A percentile compares a stretch with the other conserved stretches of the same genome.
Conservation (phyloP, 2,888 invertebrate species). For the Junonia oenone region DNA sequence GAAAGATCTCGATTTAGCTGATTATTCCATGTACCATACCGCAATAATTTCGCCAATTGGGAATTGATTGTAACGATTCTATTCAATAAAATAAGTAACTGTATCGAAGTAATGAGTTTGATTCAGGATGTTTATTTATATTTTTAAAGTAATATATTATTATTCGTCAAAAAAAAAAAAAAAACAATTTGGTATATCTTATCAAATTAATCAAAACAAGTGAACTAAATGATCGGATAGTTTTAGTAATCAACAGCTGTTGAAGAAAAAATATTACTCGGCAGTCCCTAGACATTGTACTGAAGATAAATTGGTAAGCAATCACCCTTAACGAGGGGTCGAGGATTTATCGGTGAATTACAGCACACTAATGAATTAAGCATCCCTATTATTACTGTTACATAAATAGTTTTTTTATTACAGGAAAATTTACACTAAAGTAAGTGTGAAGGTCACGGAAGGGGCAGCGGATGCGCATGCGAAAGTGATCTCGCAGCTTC, state of each 20-base stretch:
- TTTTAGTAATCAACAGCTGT: slow-evolving; percentile 23
- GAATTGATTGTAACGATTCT: too few species aligned
- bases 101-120: too few species aligned
- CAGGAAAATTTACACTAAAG: too few species aligned
- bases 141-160: not conserved
- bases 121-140: too few species aligned
- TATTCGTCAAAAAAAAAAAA: too few species aligned
- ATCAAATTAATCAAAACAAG: not conserved
- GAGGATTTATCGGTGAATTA: slow-evolving; percentile 32
- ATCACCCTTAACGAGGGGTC: slow-evolving; percentile 31
- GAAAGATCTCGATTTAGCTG: too few species aligned
- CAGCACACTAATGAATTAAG: slow-evolving; percentile 32
- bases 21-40: too few species aligned
- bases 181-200: not conserved
- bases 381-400: slow-evolving; percentile 24
- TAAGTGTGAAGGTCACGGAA: too few species aligned
- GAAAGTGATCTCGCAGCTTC: too few species aligned
- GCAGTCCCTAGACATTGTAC: slow-evolving; percentile 24
- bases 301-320: slow-evolving; percentile 32
- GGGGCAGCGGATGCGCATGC: too few species aligned
- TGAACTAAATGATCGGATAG: not conserved
- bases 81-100: too few species aligned
- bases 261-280: slow-evolving; percentile 23
- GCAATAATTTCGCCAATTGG: too few species aligned
- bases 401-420: not conserved